Percentiles rank a stretch among this genome's conserved stretches.
phyloP scores from a whole-genome alignment of 2,888 invertebrate species.

The Drosophila prostipennis region DNA sequence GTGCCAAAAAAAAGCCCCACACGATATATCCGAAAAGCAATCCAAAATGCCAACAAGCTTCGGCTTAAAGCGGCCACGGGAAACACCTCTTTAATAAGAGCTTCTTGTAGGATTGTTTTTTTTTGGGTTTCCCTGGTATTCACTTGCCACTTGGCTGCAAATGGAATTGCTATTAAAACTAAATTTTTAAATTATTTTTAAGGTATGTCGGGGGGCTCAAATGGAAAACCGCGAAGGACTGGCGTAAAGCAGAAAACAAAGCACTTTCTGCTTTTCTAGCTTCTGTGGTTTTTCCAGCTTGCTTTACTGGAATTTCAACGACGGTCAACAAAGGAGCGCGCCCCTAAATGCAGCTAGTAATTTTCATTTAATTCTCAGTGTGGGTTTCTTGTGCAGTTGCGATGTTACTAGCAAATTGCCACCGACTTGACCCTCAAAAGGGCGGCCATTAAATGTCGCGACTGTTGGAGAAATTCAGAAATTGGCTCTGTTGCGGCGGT shows the following conservation, averaged over 20 bases:
- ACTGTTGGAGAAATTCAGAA: constrained; percentile 46
- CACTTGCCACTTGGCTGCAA: constrained; percentile 26
- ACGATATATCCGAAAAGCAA: constrained; percentile 28
- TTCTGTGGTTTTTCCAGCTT: background rate
- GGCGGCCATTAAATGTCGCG: constrained; percentile 74
- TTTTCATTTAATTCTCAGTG: constrained; percentile 75
- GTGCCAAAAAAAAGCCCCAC: constrained; percentile 8
- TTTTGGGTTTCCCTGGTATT: background rate
- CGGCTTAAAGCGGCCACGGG: constrained; percentile 33
- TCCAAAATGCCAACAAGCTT: constrained; percentile 39
- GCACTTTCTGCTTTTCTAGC: constrained; percentile 8
- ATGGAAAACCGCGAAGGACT: background rate
- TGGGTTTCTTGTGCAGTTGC: constrained; percentile 49
- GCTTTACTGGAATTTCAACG: constrained; percentile 10
- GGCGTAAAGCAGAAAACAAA: constrained; percentile 16
- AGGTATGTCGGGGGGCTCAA: constrained; percentile 9
- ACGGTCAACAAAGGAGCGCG: constrained; percentile 41
- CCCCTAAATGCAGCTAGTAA: constrained; percentile 66
- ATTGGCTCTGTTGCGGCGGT: constrained; percentile 49
- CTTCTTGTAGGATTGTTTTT: background rate
- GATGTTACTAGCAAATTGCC: constrained; percentile 45
- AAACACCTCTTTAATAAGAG: constrained; percentile 28
- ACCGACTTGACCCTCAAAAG: constrained; percentile 68
- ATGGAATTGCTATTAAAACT: constrained; percentile 27
- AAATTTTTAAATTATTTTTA: constrained; percentile 18